A percentile compares a stretch with the other conserved stretches of the same genome.
These are phyloP conservation scores for Petrocephalus microphthalmus DNA, from an alignment of 2,113 vertebrate genomes.

Conservation along the genomic window DNA sequence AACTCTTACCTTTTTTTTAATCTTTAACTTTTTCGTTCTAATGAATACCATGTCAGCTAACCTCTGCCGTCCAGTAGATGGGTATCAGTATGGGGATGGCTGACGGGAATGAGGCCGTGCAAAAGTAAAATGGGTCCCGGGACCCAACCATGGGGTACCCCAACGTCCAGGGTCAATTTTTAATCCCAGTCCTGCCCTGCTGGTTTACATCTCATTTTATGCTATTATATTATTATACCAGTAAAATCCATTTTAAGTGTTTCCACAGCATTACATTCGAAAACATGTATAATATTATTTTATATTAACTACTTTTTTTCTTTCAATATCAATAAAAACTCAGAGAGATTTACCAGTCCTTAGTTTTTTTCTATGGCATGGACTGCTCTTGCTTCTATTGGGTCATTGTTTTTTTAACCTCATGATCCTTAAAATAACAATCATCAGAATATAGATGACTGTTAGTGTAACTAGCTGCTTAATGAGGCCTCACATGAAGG, in stretches of 20 bases:
- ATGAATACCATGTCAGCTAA: neutral
- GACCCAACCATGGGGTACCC: neutral
- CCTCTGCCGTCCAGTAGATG: neutral
- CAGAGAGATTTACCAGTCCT: neutral
- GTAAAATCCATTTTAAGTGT: too few relatives aligned
- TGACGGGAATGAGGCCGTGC: neutral
- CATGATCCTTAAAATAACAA: constrained; percentile 20
- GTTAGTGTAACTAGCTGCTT: neutral
- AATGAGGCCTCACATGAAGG: constrained; percentile 16
- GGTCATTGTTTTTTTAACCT: constrained; percentile 4
- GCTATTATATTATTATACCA: too few relatives aligned
- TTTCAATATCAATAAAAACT: neutral
- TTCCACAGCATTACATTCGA: too few relatives aligned
- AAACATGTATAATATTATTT: too few relatives aligned
- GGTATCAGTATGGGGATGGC: neutral
- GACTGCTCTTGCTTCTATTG: constrained; percentile 2
- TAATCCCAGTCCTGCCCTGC: neutral
- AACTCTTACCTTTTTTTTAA: neutral
- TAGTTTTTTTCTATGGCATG: neutral
- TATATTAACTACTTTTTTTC: neutral
- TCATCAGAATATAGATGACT: constrained; percentile 13
- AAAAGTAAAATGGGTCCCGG: too few relatives aligned
- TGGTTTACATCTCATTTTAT: neutral
- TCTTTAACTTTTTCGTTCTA: neutral
- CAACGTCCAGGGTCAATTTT: neutral